Evolutionary conservation across 2,888 invertebrate genomes (phyloP).

Genomic region (Timema podura): DNA sequence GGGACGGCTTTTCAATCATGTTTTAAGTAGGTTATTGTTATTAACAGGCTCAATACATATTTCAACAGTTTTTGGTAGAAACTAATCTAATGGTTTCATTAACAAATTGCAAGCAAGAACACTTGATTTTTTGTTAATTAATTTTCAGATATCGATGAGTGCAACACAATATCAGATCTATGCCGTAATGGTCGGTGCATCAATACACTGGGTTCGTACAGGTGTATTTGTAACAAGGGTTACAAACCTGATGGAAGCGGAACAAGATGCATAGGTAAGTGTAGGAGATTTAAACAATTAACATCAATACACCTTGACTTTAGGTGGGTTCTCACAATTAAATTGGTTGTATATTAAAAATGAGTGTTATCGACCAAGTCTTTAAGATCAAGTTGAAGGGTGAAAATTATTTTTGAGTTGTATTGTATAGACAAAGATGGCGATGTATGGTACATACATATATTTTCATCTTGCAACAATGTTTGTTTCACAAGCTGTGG

Average conservation of each 20-base stretch:
- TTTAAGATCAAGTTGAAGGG: too few species aligned
- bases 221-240: conserved; percentile 74
- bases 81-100: neutral
- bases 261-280: conserved; percentile 62
- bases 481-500: too few species aligned
- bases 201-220: conserved; percentile 80
- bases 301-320: too few species aligned
- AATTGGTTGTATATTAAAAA: too few species aligned
- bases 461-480: too few species aligned
- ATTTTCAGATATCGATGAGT: conserved; percentile 73
- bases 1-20: too few species aligned
- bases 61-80: neutral
- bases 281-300: neutral
- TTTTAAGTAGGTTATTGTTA: too few species aligned
- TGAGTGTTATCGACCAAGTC: too few species aligned
- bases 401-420: too few species aligned
- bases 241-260: conserved; percentile 65
- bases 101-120: neutral
- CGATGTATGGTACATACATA: too few species aligned
- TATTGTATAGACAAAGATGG: too few species aligned
- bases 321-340: too few species aligned
- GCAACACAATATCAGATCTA: conserved; percentile 70
- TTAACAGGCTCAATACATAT: neutral
- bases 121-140: conserved; percentile 28
- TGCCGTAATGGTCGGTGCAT: conserved; percentile 79